phyloP scores from a whole-genome alignment of 2,797 vertebrate species.

The Channallabes apus region DNA sequence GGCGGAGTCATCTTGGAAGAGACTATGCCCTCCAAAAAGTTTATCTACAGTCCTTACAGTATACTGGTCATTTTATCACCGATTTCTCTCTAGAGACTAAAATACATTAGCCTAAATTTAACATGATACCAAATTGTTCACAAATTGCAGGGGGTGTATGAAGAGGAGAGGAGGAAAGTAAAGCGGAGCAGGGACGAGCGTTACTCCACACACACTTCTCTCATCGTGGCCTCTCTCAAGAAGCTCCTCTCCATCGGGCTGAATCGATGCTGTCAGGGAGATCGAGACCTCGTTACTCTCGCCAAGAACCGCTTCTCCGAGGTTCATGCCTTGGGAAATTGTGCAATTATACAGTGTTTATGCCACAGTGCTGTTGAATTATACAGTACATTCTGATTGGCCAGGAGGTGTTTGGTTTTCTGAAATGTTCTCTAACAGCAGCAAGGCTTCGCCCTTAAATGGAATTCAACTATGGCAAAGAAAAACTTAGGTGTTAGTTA shows the following conservation, averaged over 20 bases:
- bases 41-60: background rate
- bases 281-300: slow-evolving; percentile 82
- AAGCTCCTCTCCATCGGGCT: slow-evolving; percentile 87
- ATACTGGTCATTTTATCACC: too few relatives aligned
- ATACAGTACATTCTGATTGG: background rate
- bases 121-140: background rate
- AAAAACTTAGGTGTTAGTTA: background rate
- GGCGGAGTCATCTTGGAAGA: background rate
- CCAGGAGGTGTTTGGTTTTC: too few relatives aligned
- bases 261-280: slow-evolving; percentile 82
- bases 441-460: background rate
- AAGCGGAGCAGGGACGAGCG: slow-evolving; percentile 85
- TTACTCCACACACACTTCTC: slow-evolving; percentile 89
- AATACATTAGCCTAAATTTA: background rate
- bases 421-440: background rate
- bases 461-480: background rate
- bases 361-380: background rate
- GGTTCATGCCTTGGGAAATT: slow-evolving; percentile 66
- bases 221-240: slow-evolving; percentile 89
- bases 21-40: background rate
- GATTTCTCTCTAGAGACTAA: background rate
- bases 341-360: background rate
- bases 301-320: slow-evolving; percentile 85
- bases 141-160: slow-evolving; percentile 65
- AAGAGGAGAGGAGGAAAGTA: slow-evolving; percentile 82